Conservation (phyloP, 2,888 invertebrate genomes). For the Epinotia ramella region DNA sequence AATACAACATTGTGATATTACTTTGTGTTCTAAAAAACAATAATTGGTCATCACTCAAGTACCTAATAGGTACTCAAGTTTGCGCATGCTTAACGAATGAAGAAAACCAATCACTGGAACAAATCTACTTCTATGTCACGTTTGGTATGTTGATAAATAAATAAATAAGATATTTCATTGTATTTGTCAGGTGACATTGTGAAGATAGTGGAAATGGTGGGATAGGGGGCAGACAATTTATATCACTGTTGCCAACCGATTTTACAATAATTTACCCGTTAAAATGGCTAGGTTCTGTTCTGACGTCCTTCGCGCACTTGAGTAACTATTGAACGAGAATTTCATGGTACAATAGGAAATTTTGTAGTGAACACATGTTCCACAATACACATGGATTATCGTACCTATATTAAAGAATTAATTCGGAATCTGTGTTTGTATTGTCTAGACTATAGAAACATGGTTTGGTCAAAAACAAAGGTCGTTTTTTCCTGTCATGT, state of each 20-base stretch:
- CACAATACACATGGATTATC: no score
- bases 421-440: no score
- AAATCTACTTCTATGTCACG: neutral
- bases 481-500: no score
- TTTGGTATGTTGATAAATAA: no score
- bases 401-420: no score
- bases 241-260: slow-evolving; percentile 6
- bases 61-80: neutral
- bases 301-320: slow-evolving; percentile 9
- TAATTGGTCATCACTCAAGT: neutral
- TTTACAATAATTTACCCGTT: slow-evolving; percentile 9
- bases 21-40: neutral
- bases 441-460: no score
- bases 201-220: no score
- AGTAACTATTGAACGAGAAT: neutral
- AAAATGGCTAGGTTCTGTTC: neutral
- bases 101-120: neutral
- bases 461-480: no score
- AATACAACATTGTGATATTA: neutral
- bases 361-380: no score
- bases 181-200: no score
- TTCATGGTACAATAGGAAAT: neutral
- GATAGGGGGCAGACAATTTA: neutral
- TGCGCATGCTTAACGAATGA: neutral
- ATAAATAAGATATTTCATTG: no score